phyloP scores from a whole-genome alignment of 92 coral and sea anemone species.

The Palythoa grandiflora region DNA sequence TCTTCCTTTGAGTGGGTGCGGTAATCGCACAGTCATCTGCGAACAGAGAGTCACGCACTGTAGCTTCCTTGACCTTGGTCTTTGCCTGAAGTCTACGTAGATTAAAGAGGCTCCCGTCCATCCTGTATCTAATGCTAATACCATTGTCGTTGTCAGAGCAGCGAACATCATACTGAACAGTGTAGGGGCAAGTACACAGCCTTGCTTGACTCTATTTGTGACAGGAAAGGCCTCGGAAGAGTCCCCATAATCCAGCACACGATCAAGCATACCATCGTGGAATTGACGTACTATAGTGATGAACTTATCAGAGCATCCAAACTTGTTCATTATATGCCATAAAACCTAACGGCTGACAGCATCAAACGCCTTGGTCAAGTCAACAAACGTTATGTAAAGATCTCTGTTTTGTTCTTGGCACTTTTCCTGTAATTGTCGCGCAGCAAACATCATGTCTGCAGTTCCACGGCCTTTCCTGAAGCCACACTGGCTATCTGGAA shows the following conservation, averaged over 20 bases:
- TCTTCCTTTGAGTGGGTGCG: background rate
- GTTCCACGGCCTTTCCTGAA: slow-evolving; percentile 53
- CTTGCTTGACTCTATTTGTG: background rate
- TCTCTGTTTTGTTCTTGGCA: slow-evolving; percentile 13
- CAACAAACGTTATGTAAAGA: slow-evolving; percentile 38
- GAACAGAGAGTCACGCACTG: background rate
- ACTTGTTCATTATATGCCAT: background rate
- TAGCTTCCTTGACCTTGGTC: background rate
- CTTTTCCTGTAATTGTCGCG: slow-evolving; percentile 42
- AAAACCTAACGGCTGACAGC: slow-evolving; percentile 10
- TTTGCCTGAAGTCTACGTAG: background rate
- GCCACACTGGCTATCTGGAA: slow-evolving; percentile 59
- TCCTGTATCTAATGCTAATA: background rate
- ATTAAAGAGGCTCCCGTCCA: background rate
- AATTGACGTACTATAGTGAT: slow-evolving; percentile 2
- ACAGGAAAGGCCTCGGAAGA: background rate
- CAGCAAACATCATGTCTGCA: slow-evolving; percentile 52
- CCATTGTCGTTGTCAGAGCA: background rate
- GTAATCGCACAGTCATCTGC: background rate
- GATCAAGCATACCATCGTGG: background rate
- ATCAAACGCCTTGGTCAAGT: slow-evolving; percentile 45
- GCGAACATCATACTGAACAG: slow-evolving; percentile 7
- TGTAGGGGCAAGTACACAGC: background rate
- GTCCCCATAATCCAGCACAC: background rate
- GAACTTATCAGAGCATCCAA: background rate